Percentiles rank a stretch among this genome's conserved stretches.
phyloP scores from a whole-genome alignment of 1,140 invertebrate species.

The Conopomorpha cramerella region DNA sequence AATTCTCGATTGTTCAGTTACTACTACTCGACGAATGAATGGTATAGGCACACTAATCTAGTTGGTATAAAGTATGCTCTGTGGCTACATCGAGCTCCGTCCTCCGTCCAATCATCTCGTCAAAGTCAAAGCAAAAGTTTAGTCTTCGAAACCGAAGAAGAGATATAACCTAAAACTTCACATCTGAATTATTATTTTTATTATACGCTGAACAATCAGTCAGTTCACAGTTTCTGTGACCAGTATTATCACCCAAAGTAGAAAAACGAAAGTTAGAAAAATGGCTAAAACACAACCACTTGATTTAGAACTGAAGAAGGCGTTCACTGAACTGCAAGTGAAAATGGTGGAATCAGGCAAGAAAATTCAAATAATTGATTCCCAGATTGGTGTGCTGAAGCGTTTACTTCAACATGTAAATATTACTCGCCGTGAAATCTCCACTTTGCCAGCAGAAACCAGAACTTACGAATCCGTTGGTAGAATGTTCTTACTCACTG shows the following conservation, averaged over 20 bases:
- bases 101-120: too few species aligned
- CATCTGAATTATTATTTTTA: too few species aligned
- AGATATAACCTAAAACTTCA: too few species aligned
- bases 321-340: conserved; percentile 81
- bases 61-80: too few species aligned
- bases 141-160: too few species aligned
- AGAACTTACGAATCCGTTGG: conserved; percentile 83
- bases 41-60: too few species aligned
- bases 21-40: too few species aligned
- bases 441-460: conserved; percentile 62
- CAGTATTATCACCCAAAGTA: conserved; percentile 13
- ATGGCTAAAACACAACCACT: conserved; percentile 46
- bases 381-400: conserved; percentile 76
- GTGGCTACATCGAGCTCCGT: too few species aligned
- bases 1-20: too few species aligned
- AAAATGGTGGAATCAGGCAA: conserved; percentile 82
- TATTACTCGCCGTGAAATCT: conserved; percentile 68
- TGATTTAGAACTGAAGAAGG: conserved; percentile 69
- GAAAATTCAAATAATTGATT: conserved; percentile 78
- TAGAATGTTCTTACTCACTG: conserved; percentile 80
- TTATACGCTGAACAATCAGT: too few species aligned
- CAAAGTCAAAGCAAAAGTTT: too few species aligned
- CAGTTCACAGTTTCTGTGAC: conserved; percentile 18
- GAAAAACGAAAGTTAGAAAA: conserved; percentile 10
- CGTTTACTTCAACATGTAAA: conserved; percentile 71